Base-by-base conservation (phyloP, 2,113 vertebrate species). In the Hiodon alosoides region DNA sequence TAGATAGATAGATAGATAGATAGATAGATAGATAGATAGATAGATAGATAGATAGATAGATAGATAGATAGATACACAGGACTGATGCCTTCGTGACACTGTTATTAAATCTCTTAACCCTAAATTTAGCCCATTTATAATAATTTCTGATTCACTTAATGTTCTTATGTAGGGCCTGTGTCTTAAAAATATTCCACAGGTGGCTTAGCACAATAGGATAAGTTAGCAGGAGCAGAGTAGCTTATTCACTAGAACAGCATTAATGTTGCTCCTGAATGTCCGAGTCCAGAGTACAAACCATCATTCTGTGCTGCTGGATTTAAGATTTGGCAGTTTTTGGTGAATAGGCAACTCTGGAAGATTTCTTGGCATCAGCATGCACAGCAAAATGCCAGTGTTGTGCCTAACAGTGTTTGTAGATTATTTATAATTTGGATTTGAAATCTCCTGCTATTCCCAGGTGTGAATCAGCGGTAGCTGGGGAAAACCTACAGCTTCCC, bases 221-320 rank as follows among this genome's bases (percentile, higher is more conserved):
- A 31, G 2, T 31, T 31, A 31, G 31, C 31, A 31, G 31, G 31
- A 31, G 31, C 31, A 31, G 31, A 31, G 31, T 31, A 31, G 31
- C 31, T 31, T 31, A 31, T 0, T 31, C 66, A 68, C 66, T 51
- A 50, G 66, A 7, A 11, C 14, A 68, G 31, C 31, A 31, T 31
- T 31, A 51, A 51, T 52, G 48, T n/a, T 51, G 66, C 50, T 68
- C 14, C 52, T 69, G 48, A 16, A n/a, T n/a, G 68, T 69, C 51
- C 52, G 68, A 55, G 16, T 69, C 14, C 14, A 53, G n/a, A 69
- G 50, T 17, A 54, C 68, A 69, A 69, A 52, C 67, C 67, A 69
- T 16, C 16, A 14, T 16, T 4, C 52, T 16, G 53, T 53, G n/a
- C 8, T 69, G 68, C 53, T 31, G 2, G 68, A 69, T 69, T 69